A percentile compares a stretch with the other conserved stretches of the same genome.
phyloP scores from a whole-genome alignment of 2,888 invertebrate genomes.

The Platycnemis pennipes region DNA sequence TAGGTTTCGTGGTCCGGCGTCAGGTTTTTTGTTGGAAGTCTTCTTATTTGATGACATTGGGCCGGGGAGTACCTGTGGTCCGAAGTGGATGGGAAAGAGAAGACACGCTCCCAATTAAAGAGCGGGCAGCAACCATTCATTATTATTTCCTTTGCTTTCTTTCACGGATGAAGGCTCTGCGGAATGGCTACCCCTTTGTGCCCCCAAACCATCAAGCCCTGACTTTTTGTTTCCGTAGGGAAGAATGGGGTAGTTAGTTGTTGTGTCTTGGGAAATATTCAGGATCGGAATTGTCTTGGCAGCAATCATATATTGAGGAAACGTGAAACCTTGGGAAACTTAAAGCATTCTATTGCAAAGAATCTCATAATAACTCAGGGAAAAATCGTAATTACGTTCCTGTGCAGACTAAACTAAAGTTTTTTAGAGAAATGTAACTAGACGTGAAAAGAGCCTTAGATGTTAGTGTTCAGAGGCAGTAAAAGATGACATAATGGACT shows the following conservation, averaged over 20 bases:
- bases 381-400: too few species aligned
- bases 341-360: too few species aligned
- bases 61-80: not conserved
- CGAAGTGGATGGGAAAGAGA: not conserved
- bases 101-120: conserved; percentile 56
- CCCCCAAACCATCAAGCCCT: not conserved
- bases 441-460: too few species aligned
- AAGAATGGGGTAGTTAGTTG: not conserved
- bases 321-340: too few species aligned
- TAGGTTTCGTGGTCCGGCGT: not conserved
- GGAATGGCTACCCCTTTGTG: not conserved
- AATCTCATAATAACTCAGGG: too few species aligned
- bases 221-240: not conserved
- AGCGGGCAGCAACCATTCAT: conserved; percentile 13
- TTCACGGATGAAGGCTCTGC: not conserved
- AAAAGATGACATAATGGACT: too few species aligned
- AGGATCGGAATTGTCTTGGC: too few species aligned
- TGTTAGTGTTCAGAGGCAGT: too few species aligned
- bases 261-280: too few species aligned
- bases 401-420: too few species aligned
- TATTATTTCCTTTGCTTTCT: conserved; percentile 34
- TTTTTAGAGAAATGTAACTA: too few species aligned
- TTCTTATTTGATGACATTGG: conserved; percentile 35
- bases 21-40: not conserved
- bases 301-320: too few species aligned